phyloP scores from a whole-genome alignment of 2,888 invertebrate genomes.

The Acrocyrtus sp. region DNA sequence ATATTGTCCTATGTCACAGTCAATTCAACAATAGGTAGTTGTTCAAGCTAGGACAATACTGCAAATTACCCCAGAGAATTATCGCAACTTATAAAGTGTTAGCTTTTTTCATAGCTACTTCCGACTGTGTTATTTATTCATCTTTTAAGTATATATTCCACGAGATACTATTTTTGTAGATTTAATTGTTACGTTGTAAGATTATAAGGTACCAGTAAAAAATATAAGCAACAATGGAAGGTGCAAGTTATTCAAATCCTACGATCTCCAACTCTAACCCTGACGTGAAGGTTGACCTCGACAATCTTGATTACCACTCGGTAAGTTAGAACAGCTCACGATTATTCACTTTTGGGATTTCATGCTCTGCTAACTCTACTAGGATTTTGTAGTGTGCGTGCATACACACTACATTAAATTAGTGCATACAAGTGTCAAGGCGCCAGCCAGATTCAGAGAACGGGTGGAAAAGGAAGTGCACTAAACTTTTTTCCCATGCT shows the following conservation, averaged over 20 bases:
- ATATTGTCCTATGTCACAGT: conserved; percentile 12
- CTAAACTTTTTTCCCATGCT: too few species aligned
- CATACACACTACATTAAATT: background rate
- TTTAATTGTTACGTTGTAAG: background rate
- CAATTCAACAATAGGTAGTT: conserved; percentile 29
- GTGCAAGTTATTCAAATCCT: background rate
- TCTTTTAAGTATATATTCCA: background rate
- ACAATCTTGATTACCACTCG: conserved; percentile 8
- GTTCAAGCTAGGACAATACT: background rate
- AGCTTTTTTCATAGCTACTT: background rate
- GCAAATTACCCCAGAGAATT: background rate
- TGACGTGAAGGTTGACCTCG: conserved; percentile 31
- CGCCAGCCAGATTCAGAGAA: too few species aligned
- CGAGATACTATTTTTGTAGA: background rate
- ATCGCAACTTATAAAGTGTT: background rate
- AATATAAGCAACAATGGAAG: too few species aligned
- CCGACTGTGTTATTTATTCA: background rate
- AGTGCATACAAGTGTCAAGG: too few species aligned
- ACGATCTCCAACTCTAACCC: conserved; percentile 30
- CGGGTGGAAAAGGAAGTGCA: too few species aligned
- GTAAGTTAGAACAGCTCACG: too few species aligned
- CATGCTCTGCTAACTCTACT: too few species aligned
- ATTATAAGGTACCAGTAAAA: too few species aligned
- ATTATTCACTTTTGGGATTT: too few species aligned
- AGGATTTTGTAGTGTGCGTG: background rate